Conservation (phyloP, 23 tunicate species). For the Clavelina lepadiformis region DNA sequence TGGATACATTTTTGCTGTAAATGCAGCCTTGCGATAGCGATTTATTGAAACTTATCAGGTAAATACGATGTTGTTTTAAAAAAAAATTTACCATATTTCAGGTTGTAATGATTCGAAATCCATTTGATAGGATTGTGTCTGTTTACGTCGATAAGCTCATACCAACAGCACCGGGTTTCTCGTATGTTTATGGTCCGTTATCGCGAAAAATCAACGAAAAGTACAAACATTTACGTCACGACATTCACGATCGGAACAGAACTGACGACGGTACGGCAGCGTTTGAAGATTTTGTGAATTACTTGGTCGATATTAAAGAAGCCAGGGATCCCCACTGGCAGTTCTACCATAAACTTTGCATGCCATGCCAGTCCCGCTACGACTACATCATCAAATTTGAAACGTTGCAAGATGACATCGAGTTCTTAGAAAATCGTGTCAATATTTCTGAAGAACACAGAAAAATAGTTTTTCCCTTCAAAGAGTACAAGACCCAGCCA, state of each 20-base stretch:
- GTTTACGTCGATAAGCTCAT: too few species aligned
- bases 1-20: too few species aligned
- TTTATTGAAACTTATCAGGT: too few species aligned
- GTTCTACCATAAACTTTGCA: background rate
- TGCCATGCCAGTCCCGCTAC: constrained; percentile 2
- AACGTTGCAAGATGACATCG: constrained; percentile 7
- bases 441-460: constrained; percentile 5
- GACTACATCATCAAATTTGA: constrained; percentile 22
- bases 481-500: background rate
- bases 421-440: background rate
- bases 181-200: constrained; percentile 5
- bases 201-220: constrained; percentile 9
- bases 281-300: constrained; percentile 27
- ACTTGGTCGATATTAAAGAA: background rate
- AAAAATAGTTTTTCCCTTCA: constrained; percentile 11
- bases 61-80: too few species aligned
- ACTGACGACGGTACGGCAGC: constrained; percentile 7
- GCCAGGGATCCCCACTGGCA: constrained; percentile 8
- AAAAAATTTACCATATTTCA: too few species aligned
- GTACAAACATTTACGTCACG: constrained; percentile 4
- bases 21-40: too few species aligned
- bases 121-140: too few species aligned
- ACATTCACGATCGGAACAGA: background rate
- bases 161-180: too few species aligned
- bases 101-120: too few species aligned